Base-by-base conservation (phyloP, 2,113 vertebrate species). In the Bettongia penicillata region DNA sequence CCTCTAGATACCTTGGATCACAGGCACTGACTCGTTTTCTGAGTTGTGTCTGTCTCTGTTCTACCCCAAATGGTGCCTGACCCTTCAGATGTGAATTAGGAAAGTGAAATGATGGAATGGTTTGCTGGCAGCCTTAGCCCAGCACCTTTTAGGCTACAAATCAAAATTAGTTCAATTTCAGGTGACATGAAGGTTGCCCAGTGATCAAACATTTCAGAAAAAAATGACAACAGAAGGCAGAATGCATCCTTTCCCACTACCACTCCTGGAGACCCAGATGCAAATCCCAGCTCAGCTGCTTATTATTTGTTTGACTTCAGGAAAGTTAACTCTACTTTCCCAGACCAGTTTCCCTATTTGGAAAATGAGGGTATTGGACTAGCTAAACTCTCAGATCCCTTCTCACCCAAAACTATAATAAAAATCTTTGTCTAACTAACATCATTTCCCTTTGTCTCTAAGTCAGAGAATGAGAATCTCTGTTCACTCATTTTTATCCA, bases 71-170 rank as follows among this genome's bases (percentile, higher is more conserved):
- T 92, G 28, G 50, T 48, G 10, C 48, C 89, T 96, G 95, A 97
- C 96, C 96, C 98, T 97, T 98, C 97, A 98, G 97, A 98, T 97
- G 97, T 96, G 96, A 98, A 96, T 97, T 96, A 94, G 98, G 97
- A 98, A 98, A 98, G 96, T 96, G 95, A 98, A 98, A 98, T 97
- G 97, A 98, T 98, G 97, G 97, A 98, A 98, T 94, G 96, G 97
- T 98, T 98, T 97, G 61, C 97, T 97, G 97, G 98, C 98, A 98
- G 97, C 96, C 96, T 97, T 98, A 98, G 98, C 98, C 98, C 96
- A 95, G 94, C 97, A 98, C 96, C 98, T 98, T 98, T 93, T 97
- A 96, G 97, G 97, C 97, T 98, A 92, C 98, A 98, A 98, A 98
- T 98, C 98, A 98, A 97, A 98, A 98, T 97, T 97, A 96, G 97